Conservation (phyloP, 2,113 vertebrate genomes). For the Butorides virescens region DNA sequence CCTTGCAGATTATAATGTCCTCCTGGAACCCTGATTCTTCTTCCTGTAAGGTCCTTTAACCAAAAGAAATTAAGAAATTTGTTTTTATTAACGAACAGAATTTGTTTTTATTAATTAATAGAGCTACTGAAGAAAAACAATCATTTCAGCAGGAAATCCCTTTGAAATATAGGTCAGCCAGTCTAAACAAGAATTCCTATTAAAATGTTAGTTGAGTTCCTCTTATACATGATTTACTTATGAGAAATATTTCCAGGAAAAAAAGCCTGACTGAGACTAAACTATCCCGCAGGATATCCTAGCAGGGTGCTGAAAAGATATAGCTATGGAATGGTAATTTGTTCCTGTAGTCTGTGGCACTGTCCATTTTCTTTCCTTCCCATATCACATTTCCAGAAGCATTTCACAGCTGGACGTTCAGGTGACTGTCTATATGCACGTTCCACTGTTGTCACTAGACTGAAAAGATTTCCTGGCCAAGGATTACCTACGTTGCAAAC, state of each 20-base stretch:
- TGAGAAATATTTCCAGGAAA: conserved; percentile 63
- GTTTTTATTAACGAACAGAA: neutral
- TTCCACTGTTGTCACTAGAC: neutral
- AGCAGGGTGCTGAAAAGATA: conserved; percentile 27
- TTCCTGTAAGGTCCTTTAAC: neutral
- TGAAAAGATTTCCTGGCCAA: neutral
- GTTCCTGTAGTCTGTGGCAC: neutral
- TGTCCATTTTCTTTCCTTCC: neutral
- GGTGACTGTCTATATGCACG: neutral
- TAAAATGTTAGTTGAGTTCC: conserved; percentile 61
- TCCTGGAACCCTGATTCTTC: neutral
- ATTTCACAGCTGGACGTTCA: neutral
- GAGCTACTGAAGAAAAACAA: conserved; percentile 53
- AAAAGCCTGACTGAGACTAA: conserved; percentile 63
- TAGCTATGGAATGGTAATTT: conserved; percentile 11
- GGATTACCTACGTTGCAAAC: neutral
- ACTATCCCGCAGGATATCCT: conserved; percentile 62
- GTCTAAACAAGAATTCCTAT: conserved; percentile 66
- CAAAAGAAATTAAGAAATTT: neutral
- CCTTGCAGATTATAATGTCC: neutral
- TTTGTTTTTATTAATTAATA: neutral
- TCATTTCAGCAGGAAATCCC: conserved; percentile 49
- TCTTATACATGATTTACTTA: conserved; percentile 56
- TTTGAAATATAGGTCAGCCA: conserved; percentile 57
- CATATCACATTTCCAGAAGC: neutral